Evolutionary conservation across 2,797 vertebrate species (phyloP).

Genomic region (Xiphorhynchus erythropygius): DNA sequence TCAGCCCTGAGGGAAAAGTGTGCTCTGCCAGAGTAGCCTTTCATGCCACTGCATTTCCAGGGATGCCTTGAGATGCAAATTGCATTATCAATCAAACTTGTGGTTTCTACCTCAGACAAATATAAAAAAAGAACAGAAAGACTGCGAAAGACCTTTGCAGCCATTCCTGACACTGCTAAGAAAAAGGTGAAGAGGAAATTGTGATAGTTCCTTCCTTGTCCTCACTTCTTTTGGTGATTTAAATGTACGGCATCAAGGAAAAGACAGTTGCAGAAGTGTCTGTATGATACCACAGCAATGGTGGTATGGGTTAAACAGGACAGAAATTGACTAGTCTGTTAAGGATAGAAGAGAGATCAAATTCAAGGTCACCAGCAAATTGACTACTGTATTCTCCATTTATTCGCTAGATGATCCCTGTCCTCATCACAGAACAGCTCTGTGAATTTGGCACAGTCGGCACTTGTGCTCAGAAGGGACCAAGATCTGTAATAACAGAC

Average conservation of each 20-base stretch:
- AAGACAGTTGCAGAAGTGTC: neutral
- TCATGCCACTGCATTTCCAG: conserved; percentile 74
- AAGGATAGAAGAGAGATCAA: conserved; percentile 33
- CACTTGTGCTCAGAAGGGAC: neutral
- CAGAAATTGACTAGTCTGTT: conserved; percentile 16
- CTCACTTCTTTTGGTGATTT: neutral
- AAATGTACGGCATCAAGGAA: neutral
- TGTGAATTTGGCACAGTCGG: conserved; percentile 2
- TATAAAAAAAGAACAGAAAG: neutral
- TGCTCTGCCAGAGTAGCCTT: conserved; percentile 74
- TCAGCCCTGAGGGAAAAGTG: conserved; percentile 74
- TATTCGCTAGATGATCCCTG: conserved; percentile 28
- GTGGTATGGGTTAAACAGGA: neutral
- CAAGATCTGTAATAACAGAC: neutral
- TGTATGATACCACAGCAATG: neutral
- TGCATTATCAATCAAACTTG: conserved; percentile 74
- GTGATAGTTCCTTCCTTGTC: neutral
- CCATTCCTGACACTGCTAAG: conserved; percentile 16
- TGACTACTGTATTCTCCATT: neutral
- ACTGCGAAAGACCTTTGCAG: conserved; percentile 22
- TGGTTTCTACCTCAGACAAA: conserved; percentile 68
- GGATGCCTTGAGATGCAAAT: conserved; percentile 75
- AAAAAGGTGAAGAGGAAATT: conserved; percentile 18
- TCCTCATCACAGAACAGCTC: conserved; percentile 2
- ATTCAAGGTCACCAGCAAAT: conserved; percentile 56